These are phyloP conservation scores for Brachionus rotundiformis DNA, from an alignment of 1,140 invertebrate genomes.

Conservation along the genomic window DNA sequence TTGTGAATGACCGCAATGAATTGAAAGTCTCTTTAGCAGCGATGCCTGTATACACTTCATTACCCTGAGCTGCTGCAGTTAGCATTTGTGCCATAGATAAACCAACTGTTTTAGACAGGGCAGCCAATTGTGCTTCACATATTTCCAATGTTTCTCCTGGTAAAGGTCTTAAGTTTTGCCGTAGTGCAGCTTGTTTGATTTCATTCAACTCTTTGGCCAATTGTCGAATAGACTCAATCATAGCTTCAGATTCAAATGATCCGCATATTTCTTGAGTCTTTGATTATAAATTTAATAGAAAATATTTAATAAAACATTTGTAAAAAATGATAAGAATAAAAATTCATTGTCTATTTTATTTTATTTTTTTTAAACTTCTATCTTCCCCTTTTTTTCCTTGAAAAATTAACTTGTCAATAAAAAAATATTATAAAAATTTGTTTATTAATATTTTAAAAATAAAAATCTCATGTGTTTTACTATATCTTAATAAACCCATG, in stretches of 20 bases:
- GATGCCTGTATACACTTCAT: constrained; percentile 78
- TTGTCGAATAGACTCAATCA: constrained; percentile 76
- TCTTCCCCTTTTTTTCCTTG: too few species aligned
- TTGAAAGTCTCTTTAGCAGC: constrained; percentile 74
- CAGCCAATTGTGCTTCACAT: constrained; percentile 73
- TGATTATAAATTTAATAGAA: constrained; percentile 52
- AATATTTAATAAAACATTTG: too few species aligned
- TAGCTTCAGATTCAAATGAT: constrained; percentile 75
- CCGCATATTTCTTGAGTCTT: constrained; percentile 80
- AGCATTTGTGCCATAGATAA: constrained; percentile 76
- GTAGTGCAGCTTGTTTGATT: constrained; percentile 74
- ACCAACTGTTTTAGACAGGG: constrained; percentile 71
- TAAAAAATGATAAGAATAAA: too few species aligned
- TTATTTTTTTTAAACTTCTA: too few species aligned
- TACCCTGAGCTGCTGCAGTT: constrained; percentile 76
- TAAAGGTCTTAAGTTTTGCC: constrained; percentile 74
- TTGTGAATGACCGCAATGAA: constrained; percentile 71
- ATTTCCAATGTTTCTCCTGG: constrained; percentile 83
- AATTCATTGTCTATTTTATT: too few species aligned
- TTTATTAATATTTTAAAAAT: too few species aligned
- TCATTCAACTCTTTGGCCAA: constrained; percentile 80
- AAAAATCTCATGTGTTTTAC: too few species aligned
- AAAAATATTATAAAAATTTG: too few species aligned
- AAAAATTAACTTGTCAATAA: too few species aligned
- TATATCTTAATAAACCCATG: too few species aligned